phyloP scores from a whole-genome alignment of 2,888 invertebrate species.

The Pedicia rivosa region DNA sequence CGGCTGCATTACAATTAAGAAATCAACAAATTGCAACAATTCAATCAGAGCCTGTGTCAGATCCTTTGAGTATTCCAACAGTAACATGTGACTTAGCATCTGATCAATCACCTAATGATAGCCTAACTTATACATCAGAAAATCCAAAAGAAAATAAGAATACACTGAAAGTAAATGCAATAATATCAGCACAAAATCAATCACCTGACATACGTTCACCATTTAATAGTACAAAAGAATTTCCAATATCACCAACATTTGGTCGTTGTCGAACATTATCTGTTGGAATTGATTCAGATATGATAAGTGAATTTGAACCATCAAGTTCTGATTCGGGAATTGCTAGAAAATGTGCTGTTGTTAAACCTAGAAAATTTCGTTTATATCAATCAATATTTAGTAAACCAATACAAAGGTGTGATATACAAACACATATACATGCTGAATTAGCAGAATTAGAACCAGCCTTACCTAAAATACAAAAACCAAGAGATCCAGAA shows the following conservation, averaged over 20 bases:
- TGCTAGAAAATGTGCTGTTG: conserved; percentile 62
- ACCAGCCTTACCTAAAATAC: conserved; percentile 43
- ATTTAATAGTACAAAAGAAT: conserved; percentile 30
- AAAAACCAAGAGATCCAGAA: conserved; percentile 67
- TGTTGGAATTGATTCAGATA: conserved; percentile 65
- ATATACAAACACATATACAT: conserved; percentile 16
- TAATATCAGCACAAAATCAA: conserved; percentile 31
- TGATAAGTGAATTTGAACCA: conserved; percentile 75
- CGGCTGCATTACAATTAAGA: conserved; percentile 32
- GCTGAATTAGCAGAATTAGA: conserved; percentile 34
- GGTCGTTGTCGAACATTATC: conserved; percentile 49
- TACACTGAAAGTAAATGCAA: conserved; percentile 31
- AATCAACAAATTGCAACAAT: conserved; percentile 52
- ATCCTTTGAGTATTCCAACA: conserved; percentile 48
- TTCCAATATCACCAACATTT: conserved; percentile 38
- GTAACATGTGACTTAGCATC: conserved; percentile 68
- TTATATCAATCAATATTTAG: conserved; percentile 63
- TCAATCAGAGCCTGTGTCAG: conserved; percentile 42
- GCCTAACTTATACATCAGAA: conserved; percentile 41
- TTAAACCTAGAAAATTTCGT: conserved; percentile 62
- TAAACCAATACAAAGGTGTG: conserved; percentile 25
- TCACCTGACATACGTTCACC: neutral
- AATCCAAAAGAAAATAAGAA: conserved; percentile 48
- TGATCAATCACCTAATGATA: conserved; percentile 63
- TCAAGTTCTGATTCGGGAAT: conserved; percentile 73